Evolutionary conservation across 1,140 invertebrate species (phyloP), one percentile per base, ranked within the genome.

Genomic region (Lethocerus indicus): DNA sequence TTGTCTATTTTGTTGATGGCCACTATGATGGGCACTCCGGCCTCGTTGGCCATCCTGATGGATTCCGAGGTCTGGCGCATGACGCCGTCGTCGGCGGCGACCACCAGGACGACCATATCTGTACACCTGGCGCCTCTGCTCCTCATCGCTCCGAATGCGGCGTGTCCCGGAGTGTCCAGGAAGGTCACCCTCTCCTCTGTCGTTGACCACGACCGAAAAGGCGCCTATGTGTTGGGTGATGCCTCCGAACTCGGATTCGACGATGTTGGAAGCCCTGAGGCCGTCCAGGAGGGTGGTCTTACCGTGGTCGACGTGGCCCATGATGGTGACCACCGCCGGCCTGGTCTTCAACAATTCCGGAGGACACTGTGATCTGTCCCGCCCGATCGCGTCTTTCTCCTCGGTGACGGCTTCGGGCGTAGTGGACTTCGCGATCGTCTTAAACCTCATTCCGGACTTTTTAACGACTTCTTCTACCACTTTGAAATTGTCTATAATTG

Each of bases 1-100:
- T 93, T 92, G 67, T 99, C 96, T 57, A 96, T 92, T 74, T 99
- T 99, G 66, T 98, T 99, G 41, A 99, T 83, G n/a, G 95, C 95
- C 41, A 98, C 89, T 58, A 99, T 80, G 3, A 98, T 84, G 0
- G 93, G 92, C 56, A 98, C 90, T 52, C 79, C 71, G 2, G 83
- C 79, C 55, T 77, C 70, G 59, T 71, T 74, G 0, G 85, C 83
- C 78, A 87, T 79, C 53, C 72, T 58, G 27, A 89, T 78, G 32
- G 81, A 84, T 66, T 90, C 81, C 3, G 78, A 60, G 0, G 95
- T 99, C 72, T 99, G 96, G 52, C 93, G 84, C 88, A 97, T 98
- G 1, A 98, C 89, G 32, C 95, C 93, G 70, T 99, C 96, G 66
- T 98, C 95, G 12, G 93, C 95, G 13, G 96, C 95, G 35, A 99